A percentile compares a stretch with the other conserved stretches of the same genome.
phyloP scores from a whole-genome alignment of 2,888 invertebrate genomes.

The Acanthosepion esculentum region DNA sequence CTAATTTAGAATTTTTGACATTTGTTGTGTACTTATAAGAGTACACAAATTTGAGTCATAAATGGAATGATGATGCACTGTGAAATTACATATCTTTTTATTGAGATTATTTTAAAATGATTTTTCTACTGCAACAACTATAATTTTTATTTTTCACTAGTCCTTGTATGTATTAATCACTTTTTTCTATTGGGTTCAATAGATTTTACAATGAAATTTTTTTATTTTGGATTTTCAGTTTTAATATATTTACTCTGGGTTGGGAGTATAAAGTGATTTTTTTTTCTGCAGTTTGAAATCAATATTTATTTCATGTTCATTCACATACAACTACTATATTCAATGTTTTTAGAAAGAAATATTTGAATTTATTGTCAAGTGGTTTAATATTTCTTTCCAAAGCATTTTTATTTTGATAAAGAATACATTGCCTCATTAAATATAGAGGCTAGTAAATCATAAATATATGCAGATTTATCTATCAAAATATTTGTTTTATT shows the following conservation, averaged over 20 bases:
- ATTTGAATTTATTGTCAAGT: too few relatives aligned
- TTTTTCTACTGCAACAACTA: neutral
- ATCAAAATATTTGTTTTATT: neutral
- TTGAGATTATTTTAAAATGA: neutral
- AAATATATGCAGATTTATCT: neutral
- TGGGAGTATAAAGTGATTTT: neutral
- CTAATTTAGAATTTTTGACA: neutral
- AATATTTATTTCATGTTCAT: neutral
- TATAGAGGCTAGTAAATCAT: too few relatives aligned
- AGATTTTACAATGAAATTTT: neutral
- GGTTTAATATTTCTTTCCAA: too few relatives aligned
- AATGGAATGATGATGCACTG: neutral
- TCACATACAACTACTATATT: neutral
- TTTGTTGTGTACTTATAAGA: neutral
- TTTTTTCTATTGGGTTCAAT: neutral
- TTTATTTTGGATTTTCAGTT: neutral
- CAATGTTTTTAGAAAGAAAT: neutral
- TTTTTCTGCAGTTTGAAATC: neutral
- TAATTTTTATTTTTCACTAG: neutral
- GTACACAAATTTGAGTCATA: neutral
- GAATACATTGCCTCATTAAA: too few relatives aligned
- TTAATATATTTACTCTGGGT: neutral
- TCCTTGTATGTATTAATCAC: neutral
- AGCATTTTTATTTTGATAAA: too few relatives aligned
- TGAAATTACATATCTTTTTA: neutral